These are phyloP conservation scores for Pipistrellus pipistrellus DNA, from an alignment of 2,797 vertebrate genomes.

Conservation along the genomic window DNA sequence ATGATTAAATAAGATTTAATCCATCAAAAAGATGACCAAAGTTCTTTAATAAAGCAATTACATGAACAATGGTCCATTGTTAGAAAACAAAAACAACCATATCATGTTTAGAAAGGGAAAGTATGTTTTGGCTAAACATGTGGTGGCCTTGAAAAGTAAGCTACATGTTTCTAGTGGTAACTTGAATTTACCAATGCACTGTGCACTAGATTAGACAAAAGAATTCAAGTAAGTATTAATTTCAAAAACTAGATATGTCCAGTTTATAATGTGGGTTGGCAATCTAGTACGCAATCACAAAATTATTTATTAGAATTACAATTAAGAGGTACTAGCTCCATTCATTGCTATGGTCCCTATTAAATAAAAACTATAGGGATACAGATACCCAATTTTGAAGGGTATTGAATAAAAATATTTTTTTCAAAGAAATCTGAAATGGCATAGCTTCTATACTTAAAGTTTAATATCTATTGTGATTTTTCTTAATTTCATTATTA, in stretches of 20 bases:
- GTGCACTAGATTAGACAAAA: background rate
- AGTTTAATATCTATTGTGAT: background rate
- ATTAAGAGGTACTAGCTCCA: background rate
- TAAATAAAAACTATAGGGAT: constrained; percentile 22
- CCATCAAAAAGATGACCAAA: constrained; percentile 7
- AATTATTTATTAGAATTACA: background rate
- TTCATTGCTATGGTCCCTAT: background rate
- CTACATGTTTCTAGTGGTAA: constrained; percentile 4
- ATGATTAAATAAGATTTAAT: constrained; percentile 39
- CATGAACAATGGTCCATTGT: background rate
- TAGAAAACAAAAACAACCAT: constrained; percentile 47
- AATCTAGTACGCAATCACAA: background rate
- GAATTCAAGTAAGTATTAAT: background rate
- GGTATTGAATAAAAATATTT: constrained; percentile 28
- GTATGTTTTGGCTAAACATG: background rate
- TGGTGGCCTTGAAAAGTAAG: background rate
- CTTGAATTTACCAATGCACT: background rate
- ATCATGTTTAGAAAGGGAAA: constrained; percentile 25
- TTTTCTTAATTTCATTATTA: background rate
- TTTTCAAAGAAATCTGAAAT: constrained; percentile 47
- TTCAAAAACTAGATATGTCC: background rate
- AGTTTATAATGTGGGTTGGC: background rate
- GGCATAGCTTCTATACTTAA: background rate
- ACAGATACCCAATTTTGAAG: constrained; percentile 28
- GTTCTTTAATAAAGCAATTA: constrained; percentile 1